Evolutionary conservation across 1,140 invertebrate species (phyloP).

Genomic region (Hylaeus volcanicus): DNA sequence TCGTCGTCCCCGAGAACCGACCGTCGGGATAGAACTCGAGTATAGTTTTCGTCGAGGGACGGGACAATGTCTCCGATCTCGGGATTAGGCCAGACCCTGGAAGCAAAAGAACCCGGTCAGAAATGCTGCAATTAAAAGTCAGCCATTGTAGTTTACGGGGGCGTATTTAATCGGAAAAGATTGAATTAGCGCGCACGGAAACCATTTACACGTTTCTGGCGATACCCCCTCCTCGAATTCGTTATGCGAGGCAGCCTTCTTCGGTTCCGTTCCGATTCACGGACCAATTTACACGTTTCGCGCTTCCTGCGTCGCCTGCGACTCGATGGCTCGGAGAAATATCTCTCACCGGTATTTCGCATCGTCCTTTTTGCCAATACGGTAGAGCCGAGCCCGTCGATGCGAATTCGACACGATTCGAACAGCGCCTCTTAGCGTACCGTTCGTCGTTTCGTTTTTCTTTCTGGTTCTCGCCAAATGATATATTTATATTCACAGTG

Average conservation of each 20-base stretch:
- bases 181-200: no score
- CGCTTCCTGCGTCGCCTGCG: conserved; percentile 1
- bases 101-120: no score
- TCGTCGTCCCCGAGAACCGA: not conserved
- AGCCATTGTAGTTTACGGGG: no score
- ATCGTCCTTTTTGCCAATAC: not conserved
- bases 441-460: not conserved
- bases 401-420: not conserved
- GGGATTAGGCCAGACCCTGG: not conserved
- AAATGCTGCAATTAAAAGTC: no score
- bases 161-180: no score
- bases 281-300: conserved; percentile 23
- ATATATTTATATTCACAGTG: not conserved
- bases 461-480: not conserved
- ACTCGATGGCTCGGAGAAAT: not conserved
- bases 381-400: not conserved
- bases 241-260: not conserved
- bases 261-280: not conserved
- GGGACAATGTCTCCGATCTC: not conserved
- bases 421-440: not conserved
- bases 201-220: not conserved
- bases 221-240: conserved; percentile 1
- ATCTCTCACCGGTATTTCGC: not conserved
- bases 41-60: not conserved
- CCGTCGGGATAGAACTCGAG: not conserved